phyloP scores from a whole-genome alignment of 2,113 vertebrate genomes.

The Esox niger region DNA sequence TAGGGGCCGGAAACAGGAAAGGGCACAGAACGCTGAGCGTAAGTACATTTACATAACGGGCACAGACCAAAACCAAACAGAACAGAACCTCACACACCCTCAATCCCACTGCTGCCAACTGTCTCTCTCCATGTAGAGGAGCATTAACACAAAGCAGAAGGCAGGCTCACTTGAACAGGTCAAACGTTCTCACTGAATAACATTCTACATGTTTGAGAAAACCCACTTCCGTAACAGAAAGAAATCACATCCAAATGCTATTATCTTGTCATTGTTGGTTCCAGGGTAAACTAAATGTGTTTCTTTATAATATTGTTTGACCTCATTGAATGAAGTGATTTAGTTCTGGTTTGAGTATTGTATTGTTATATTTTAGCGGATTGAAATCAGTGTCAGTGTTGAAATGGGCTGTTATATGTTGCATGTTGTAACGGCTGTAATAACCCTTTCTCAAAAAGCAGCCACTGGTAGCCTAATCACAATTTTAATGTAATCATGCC shows the following conservation, averaged over 20 bases:
- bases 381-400: too few species aligned
- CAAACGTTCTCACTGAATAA: background rate
- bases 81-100: too few species aligned
- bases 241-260: background rate
- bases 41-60: too few species aligned
- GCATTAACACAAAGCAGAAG: background rate
- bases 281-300: too few species aligned
- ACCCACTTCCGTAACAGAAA: background rate
- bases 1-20: too few species aligned
- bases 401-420: background rate
- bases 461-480: conserved; percentile 57
- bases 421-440: too few species aligned
- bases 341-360: too few species aligned
- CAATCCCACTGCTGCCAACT: background rate
- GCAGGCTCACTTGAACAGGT: conserved; percentile 4
- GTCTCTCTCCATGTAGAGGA: background rate
- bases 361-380: too few species aligned
- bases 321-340: too few species aligned
- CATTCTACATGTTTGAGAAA: background rate
- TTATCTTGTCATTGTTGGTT: conserved; percentile 7
- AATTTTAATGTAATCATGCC: conserved; percentile 70
- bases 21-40: too few species aligned
- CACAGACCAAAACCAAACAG: too few species aligned
- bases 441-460: background rate
- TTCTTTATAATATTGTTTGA: too few species aligned